phyloP scores from a whole-genome alignment of 2,113 vertebrate species.

The Sprattus sprattus region DNA sequence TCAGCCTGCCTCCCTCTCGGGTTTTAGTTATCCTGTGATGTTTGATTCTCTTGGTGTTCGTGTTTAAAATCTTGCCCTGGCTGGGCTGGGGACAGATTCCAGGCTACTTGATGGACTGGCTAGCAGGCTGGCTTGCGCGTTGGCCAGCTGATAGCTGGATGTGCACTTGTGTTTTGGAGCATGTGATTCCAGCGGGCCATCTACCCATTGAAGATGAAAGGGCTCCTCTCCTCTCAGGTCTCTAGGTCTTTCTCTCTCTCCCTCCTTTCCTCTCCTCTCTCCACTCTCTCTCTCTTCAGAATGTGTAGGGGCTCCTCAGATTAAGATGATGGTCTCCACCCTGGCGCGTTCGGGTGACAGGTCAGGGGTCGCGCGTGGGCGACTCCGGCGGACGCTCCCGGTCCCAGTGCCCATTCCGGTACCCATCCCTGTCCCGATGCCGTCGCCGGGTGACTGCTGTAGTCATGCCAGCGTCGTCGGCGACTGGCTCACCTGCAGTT shows the following conservation, averaged over 20 bases:
- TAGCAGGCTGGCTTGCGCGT: too few relatives aligned
- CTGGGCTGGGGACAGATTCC: neutral
- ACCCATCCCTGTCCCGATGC: constrained; percentile 55
- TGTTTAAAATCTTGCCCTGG: neutral
- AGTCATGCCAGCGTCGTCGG: constrained; percentile 91
- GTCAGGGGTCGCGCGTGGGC: constrained; percentile 68
- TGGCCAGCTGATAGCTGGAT: constrained; percentile 1
- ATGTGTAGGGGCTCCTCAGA: constrained; percentile 62
- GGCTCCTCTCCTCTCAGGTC: neutral
- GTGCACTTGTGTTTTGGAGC: neutral
- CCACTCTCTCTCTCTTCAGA: neutral
- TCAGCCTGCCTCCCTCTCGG: neutral
- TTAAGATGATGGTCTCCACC: constrained; percentile 76
- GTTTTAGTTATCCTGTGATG: neutral
- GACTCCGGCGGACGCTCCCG: constrained; percentile 68
- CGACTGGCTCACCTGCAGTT: constrained; percentile 93
- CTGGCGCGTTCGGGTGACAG: constrained; percentile 70
- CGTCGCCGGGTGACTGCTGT: constrained; percentile 71
- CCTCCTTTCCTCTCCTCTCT: neutral
- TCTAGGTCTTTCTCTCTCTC: constrained; percentile 24
- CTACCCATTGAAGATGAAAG: neutral
- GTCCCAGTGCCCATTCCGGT: constrained; percentile 35
- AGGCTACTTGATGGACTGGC: neutral
- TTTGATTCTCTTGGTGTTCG: neutral
- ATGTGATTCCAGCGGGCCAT: neutral